These are phyloP conservation scores for Coronaproctus castanopsis DNA, from an alignment of 2,888 invertebrate genomes.

Conservation along the genomic window DNA sequence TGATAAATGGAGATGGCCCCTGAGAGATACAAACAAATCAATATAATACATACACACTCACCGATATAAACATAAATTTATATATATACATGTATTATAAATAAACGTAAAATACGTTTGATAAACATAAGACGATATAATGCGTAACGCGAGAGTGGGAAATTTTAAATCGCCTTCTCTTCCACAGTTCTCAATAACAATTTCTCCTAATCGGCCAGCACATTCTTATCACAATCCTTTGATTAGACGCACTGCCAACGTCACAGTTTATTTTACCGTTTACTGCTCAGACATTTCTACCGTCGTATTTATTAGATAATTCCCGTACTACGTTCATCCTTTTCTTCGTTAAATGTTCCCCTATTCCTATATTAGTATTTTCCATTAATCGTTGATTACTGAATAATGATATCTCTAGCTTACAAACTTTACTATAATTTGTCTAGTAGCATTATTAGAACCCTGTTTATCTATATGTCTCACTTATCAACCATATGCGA, in stretches of 20 bases:
- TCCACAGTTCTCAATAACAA: too few species aligned
- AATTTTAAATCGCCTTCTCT: too few species aligned
- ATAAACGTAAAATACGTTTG: too few species aligned
- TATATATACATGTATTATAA: too few species aligned
- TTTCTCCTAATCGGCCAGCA: too few species aligned
- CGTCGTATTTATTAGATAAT: background rate
- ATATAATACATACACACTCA: too few species aligned
- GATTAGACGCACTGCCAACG: background rate
- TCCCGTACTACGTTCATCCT: background rate
- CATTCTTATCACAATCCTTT: background rate
- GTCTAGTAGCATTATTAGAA: background rate
- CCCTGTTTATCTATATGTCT: background rate
- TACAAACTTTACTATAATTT: background rate
- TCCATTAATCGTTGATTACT: background rate
- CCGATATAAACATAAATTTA: too few species aligned
- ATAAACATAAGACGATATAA: too few species aligned
- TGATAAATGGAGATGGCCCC: too few species aligned
- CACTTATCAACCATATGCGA: background rate
- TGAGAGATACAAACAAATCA: too few species aligned
- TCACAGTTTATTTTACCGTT: background rate
- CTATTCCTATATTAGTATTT: background rate
- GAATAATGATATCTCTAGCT: background rate
- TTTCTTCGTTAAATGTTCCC: background rate
- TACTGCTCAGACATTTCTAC: background rate
- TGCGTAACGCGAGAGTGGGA: too few species aligned